Evolutionary conservation across 2,888 invertebrate species (phyloP).

Genomic region (Meteorus colon): DNA sequence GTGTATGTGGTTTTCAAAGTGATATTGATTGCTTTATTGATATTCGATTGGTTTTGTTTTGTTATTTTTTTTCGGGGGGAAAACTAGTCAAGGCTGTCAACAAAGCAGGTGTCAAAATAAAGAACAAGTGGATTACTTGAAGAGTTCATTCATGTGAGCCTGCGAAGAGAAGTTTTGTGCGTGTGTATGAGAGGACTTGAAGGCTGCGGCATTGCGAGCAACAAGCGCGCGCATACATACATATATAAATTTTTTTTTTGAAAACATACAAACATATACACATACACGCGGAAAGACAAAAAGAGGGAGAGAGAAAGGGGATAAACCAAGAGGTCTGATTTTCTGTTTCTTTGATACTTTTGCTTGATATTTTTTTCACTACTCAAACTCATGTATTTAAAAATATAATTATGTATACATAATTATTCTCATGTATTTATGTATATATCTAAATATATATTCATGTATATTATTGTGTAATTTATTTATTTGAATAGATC

Average conservation of each 20-base stretch:
- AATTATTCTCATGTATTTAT: background rate
- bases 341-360: slow-evolving; percentile 13
- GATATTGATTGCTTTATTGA: background rate
- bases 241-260: background rate
- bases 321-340: slow-evolving; percentile 46
- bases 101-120: slow-evolving; percentile 10
- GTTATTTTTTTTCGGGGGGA: background rate
- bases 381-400: background rate
- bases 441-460: background rate
- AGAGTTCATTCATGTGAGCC: slow-evolving; percentile 35
- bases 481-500: slow-evolving; percentile 2
- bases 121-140: slow-evolving; percentile 23
- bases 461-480: background rate
- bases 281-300: background rate
- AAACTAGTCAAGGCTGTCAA: slow-evolving; percentile 1
- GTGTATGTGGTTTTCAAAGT: background rate
- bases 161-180: slow-evolving; percentile 2
- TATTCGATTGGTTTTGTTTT: background rate
- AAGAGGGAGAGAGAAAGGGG: slow-evolving; percentile 38
- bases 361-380: background rate
- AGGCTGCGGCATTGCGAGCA: slow-evolving; percentile 10
- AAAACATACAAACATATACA: slow-evolving; percentile 1
- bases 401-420: background rate
- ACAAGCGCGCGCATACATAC: background rate
- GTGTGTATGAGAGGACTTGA: slow-evolving; percentile 4